Evolutionary conservation across 2,797 vertebrate species (phyloP), one percentile per base, ranked within the genome.

Genomic region (Danio kyathit): DNA sequence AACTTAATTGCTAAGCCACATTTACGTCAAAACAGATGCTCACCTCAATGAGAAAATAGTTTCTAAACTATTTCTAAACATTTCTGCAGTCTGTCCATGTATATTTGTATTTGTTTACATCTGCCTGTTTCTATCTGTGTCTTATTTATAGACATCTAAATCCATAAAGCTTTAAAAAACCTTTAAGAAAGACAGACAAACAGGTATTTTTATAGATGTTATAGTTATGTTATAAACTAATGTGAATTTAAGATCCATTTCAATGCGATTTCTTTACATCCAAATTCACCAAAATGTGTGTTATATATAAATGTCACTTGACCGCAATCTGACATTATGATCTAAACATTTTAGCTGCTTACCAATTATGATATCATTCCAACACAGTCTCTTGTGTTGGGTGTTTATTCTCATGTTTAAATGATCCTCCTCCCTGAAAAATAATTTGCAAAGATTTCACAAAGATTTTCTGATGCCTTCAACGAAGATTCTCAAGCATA

Each of bases 401-500:
- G 43, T 8, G 13, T 65, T 76, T 5, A 54, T 5, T 65, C 17
- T 54, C 40, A 40, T 14, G 29, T 14, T 75, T 38, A 75, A 40
- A 11, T 51, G 14, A 49, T 52, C 38, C 16, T 48, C 19, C 57
- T 56, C 67, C 9, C 7, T 77, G 56, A 14, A 8, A 59, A 21
- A n/a, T n/a, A n/a, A n/a, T n/a, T 17, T 5, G 11, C 11, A 9
- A 38, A 54, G n/a, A n/a, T n/a, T n/a, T 48, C 29, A 48, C 17
- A 38, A 10, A 21, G 59, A 57, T 21, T 59, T 43, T 7, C 56
- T 61, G 56, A 60, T 1, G 9, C 12, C 13, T 61, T 60, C 12
- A 43, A 14, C 44, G 52, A 48, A 52, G 17, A 72, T 49, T 76
- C 61, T 60, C 29, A 43, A 65, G 49, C 13, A 8, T 49, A 71